Evolutionary conservation across 2,797 vertebrate species (phyloP).

Genomic region (Orientallactaga sibirica): DNA sequence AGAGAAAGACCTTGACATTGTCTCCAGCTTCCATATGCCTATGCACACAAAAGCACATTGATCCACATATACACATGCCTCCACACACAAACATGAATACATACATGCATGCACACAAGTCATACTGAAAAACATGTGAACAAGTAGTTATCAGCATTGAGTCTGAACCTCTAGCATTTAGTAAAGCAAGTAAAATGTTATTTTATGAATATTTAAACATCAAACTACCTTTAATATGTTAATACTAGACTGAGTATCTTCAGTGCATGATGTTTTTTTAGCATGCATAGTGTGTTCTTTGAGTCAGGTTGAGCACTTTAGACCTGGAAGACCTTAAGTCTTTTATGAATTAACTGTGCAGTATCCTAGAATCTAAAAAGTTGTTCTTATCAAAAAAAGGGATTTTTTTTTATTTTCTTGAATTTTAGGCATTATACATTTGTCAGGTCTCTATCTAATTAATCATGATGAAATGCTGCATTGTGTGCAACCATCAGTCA

Average conservation of each 20-base stretch:
- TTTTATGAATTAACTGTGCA: not conserved
- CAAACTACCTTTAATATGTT: not conserved
- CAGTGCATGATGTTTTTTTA: not conserved
- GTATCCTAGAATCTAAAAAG: not conserved
- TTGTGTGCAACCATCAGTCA: not conserved
- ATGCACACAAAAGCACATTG: too few relatives aligned
- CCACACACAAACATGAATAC: too few relatives aligned
- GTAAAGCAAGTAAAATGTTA: not conserved
- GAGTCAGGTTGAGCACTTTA: not conserved
- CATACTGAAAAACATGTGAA: too few relatives aligned
- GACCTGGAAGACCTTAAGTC: not conserved
- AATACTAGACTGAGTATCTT: not conserved
- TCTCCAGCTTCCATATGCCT: too few relatives aligned
- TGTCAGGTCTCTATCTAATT: not conserved
- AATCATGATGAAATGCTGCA: not conserved
- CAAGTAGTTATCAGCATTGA: not conserved
- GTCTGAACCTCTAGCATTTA: not conserved
- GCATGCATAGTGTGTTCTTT: not conserved
- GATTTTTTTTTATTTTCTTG: not conserved
- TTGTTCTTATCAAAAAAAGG: not conserved
- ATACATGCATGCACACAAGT: too few relatives aligned
- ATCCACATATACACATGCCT: too few relatives aligned
- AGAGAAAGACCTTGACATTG: too few relatives aligned
- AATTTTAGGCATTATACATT: constrained; percentile 14
- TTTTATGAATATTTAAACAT: constrained; percentile 19